Conservation (phyloP, 2,888 invertebrate genomes). For the Cryptocephalus moraei region DNA sequence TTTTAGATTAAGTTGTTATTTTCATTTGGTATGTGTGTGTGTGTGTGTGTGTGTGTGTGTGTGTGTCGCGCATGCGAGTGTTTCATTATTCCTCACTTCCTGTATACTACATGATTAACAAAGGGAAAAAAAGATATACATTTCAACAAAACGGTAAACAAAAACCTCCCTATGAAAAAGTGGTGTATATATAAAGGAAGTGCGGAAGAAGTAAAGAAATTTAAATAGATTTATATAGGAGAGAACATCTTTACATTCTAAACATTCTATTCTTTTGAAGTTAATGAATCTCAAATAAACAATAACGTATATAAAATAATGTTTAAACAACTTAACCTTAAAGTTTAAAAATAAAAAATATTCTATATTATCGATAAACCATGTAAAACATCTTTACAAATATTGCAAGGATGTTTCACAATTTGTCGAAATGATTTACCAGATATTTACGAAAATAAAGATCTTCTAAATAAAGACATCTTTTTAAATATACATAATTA, state of each 20-base stretch:
- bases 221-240: neutral
- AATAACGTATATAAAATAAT: conserved; percentile 15
- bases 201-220: neutral
- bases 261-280: neutral
- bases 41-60: neutral
- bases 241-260: neutral
- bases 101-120: conserved; percentile 1
- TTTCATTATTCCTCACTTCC: neutral
- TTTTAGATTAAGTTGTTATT: conserved; percentile 20
- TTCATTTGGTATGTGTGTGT: neutral
- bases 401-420: conserved; percentile 23
- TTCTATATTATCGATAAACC: conserved; percentile 7
- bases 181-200: neutral
- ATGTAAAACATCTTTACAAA: conserved; percentile 25
- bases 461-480: conserved; percentile 34
- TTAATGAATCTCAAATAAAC: neutral
- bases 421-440: conserved; percentile 15
- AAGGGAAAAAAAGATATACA: conserved; percentile 11
- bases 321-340: conserved; percentile 23
- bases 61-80: neutral
- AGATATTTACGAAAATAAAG: conserved; percentile 34
- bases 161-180: conserved; percentile 2
- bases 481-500: conserved; percentile 30
- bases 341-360: conserved; percentile 20
- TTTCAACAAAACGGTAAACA: conserved; percentile 11